Conservation (phyloP, 2,113 vertebrate genomes). For the Tenrec ecaudatus region DNA sequence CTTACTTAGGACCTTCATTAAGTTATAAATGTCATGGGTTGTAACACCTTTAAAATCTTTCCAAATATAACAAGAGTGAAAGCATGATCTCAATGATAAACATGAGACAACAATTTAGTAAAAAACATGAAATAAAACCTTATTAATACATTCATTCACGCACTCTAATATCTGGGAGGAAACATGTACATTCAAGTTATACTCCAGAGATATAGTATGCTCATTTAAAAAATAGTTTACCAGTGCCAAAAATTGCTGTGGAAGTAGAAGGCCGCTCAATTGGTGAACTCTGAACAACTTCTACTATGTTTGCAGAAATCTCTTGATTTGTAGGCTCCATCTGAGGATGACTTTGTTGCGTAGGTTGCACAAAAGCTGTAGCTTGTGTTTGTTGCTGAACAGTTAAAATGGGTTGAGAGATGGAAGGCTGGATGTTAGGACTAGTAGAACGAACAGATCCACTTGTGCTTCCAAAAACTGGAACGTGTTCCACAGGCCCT, state of each 20-base stretch:
- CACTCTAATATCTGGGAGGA: neutral
- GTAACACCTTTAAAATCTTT: conserved; percentile 2
- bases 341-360: conserved; percentile 94
- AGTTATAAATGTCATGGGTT: neutral
- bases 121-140: conserved; percentile 33
- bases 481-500: conserved; percentile 95
- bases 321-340: conserved; percentile 94
- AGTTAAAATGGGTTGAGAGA: conserved; percentile 92
- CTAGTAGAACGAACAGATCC: conserved; percentile 98
- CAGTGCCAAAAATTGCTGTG: conserved; percentile 94
- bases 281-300: conserved; percentile 93
- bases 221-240: conserved; percentile 83
- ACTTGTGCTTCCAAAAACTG: conserved; percentile 96
- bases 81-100: conserved; percentile 15
- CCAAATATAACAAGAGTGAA: neutral
- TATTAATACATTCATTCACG: conserved; percentile 3
- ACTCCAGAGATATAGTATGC: too few relatives aligned
- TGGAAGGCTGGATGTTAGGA: conserved; percentile 95
- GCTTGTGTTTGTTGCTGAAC: conserved; percentile 96
- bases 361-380: conserved; percentile 98
- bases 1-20: neutral
- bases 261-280: conserved; percentile 96
- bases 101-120: neutral
- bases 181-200: neutral
- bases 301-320: conserved; percentile 89